Conservation (phyloP, 2,113 vertebrate species). For the Enhydra lutris region DNA sequence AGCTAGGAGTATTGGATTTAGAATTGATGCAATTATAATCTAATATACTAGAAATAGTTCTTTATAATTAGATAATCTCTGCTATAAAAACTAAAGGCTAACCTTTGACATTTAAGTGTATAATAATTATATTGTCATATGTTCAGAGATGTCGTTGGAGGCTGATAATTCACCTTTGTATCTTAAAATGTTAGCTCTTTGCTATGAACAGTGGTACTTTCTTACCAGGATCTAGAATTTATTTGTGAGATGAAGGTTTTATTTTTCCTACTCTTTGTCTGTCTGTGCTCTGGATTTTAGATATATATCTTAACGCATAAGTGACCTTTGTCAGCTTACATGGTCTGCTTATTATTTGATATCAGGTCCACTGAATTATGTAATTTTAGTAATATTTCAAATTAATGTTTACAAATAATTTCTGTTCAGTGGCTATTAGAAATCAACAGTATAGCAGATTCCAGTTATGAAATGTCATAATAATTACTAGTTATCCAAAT, state of each 20-base stretch:
- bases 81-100: neutral
- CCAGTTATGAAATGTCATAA: neutral
- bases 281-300: neutral
- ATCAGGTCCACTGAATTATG: neutral
- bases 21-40: neutral
- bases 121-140: constrained; percentile 7
- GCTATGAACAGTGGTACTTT: neutral
- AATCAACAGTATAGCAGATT: neutral
- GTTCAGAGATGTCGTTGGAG: neutral
- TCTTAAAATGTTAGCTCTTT: constrained; percentile 12
- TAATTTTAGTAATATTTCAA: neutral
- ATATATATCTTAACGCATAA: neutral
- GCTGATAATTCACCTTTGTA: constrained; percentile 21
- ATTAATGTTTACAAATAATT: neutral
- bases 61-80: neutral
- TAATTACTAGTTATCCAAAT: neutral
- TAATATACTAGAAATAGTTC: neutral
- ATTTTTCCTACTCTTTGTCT: neutral
- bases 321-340: neutral
- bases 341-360: neutral
- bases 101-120: neutral
- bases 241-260: neutral
- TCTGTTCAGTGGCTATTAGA: neutral
- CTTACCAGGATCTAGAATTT: neutral
- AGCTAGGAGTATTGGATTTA: neutral